Evolutionary conservation across 2,888 invertebrate species (phyloP).

Genomic region (Calameuta idolon): DNA sequence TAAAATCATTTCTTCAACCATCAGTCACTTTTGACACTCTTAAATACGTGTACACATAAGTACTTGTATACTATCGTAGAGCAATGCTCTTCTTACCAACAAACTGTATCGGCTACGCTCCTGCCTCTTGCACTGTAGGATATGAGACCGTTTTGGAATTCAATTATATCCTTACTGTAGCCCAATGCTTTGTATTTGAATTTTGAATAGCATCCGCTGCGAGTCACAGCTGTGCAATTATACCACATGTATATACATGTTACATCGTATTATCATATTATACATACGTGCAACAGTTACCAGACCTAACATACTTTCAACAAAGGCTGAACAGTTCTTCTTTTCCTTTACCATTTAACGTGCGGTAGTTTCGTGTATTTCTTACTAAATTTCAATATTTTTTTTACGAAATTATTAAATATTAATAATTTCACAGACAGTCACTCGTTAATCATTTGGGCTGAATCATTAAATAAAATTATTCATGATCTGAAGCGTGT

Average conservation of each 20-base stretch:
- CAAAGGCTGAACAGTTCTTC: not conserved
- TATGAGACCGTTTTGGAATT: constrained; percentile 1
- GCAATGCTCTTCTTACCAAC: constrained; percentile 60
- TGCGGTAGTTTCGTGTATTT: not conserved
- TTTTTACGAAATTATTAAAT: not conserved
- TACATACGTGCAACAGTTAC: not conserved
- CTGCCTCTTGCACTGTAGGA: constrained; percentile 36
- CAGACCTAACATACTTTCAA: not conserved
- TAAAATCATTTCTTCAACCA: not conserved
- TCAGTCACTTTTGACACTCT: constrained; percentile 32
- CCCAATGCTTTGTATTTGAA: not conserved
- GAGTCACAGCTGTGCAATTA: not conserved
- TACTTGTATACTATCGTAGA: constrained; percentile 9
- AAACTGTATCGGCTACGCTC: constrained; percentile 61
- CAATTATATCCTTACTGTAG: not conserved
- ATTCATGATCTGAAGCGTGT: not conserved
- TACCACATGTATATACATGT: not conserved
- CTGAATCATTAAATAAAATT: not conserved
- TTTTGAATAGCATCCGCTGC: not conserved
- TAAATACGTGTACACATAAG: constrained; percentile 24
- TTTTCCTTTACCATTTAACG: not conserved
- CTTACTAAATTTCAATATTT: not conserved
- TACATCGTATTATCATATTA: not conserved
- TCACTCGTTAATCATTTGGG: not conserved
- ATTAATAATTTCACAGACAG: not conserved